Base-by-base conservation (phyloP, 2,888 invertebrate genomes). In the Sepiola atlantica region DNA sequence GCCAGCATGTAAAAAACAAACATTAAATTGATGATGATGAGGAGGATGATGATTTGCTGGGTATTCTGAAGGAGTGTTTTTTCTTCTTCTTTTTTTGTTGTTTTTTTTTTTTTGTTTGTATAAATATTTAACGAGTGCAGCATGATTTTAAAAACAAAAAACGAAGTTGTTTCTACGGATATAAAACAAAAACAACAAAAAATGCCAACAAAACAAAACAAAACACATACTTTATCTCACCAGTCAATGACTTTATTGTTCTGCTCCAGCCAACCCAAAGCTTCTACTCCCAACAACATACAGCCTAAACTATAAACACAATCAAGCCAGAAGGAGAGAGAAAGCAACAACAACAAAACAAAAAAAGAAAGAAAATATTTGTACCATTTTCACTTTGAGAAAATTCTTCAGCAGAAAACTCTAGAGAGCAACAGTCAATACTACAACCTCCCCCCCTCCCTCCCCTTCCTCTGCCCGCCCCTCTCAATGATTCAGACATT, bases 191-290 rank as follows among this genome's bases (percentile, higher is more conserved):
- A 14, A 77, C n/a, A 45, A 45, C 45, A 4, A 2, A 45, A 45
- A 45, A 45, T n/a, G n/a, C n/a, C n/a, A n/a, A n/a, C n/a, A 45
- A 45, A 45, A 8, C 45, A 45, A 45, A 45, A 45, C 45, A 45
- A 45, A 45, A 45, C 45, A 45, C 8, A 45, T 45, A 45, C 3
- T n/a, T 77, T 77, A 77, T n/a, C 77, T 77, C 77, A 77, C 77
- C n/a, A 77, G n/a, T 77, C 77, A 77, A 77, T 77, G 77, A 77
- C 77, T n/a, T 77, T 77, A 77, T n/a, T 77, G 77, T 77, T 77
- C 77, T 45, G 45, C 45, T 77, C n/a, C n/a, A 77, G 16, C n/a
- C 77, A 77, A 77, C 77, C 77, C 77, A 77, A 77, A 77, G 45
- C 77, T 77, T n/a, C 10, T 61, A 28, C 61, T 77, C 77, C 77